Conservation (phyloP, 2,888 invertebrate genomes). For the Pseudanteris insignis region DNA sequence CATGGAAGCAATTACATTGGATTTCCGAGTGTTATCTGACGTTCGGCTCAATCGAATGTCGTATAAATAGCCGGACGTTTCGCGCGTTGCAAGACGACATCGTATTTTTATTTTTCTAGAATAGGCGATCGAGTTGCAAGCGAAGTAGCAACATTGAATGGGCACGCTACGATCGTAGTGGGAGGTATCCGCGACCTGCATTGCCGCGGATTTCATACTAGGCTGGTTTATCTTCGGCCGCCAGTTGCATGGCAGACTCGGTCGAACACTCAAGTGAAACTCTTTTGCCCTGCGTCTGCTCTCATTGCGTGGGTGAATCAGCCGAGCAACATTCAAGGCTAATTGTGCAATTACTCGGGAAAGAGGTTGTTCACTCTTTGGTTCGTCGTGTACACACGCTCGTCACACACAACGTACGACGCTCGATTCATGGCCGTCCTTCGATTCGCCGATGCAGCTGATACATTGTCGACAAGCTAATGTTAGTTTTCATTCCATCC, state of each 20-base stretch:
- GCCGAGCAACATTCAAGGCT: conserved; percentile 39
- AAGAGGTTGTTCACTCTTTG: conserved; percentile 42
- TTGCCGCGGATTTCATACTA: conserved; percentile 30
- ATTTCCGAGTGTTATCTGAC: no score
- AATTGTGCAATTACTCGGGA: conserved; percentile 40
- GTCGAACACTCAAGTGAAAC: conserved; percentile 38
- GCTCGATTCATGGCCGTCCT: conserved; percentile 4
- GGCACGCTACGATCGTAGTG: conserved; percentile 32
- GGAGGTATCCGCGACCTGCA: conserved; percentile 36
- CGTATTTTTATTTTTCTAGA: conserved; percentile 56
- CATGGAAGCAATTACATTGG: no score
- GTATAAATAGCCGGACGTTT: no score
- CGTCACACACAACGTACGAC: conserved; percentile 20
- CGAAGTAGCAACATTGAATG: conserved; percentile 25
- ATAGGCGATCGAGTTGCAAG: conserved; percentile 49
- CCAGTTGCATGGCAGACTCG: conserved; percentile 41
- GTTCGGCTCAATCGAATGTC: no score
- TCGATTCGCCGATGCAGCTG: no score
- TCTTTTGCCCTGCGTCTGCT: conserved; percentile 28
- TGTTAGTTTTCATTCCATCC: conserved; percentile 9
- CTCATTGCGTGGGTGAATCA: conserved; percentile 38
- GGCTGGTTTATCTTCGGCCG: conserved; percentile 39
- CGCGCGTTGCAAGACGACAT: no score
- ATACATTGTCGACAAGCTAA: no score
- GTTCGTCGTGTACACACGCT: conserved; percentile 30